Evolutionary conservation across 2,888 invertebrate genomes (phyloP).

Genomic region (Lutraria lutraria): DNA sequence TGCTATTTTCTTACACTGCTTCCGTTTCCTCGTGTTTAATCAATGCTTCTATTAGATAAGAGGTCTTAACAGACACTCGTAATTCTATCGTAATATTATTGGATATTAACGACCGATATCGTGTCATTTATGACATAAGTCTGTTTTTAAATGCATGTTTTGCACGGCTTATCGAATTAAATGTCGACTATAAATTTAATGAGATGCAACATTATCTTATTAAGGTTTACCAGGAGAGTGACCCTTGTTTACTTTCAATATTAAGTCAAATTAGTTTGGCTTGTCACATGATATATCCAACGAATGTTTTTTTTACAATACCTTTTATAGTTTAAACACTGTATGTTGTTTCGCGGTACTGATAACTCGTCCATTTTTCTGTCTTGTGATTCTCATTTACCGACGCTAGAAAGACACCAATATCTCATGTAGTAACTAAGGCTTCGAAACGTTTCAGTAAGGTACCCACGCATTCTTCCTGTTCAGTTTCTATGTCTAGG

Average conservation of each 20-base stretch:
- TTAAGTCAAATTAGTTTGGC: background rate
- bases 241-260: background rate
- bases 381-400: too few relatives aligned
- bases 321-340: too few relatives aligned
- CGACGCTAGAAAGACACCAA: too few relatives aligned
- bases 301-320: background rate
- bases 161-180: background rate
- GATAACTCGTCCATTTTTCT: too few relatives aligned
- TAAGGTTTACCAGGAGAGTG: background rate
- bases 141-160: background rate
- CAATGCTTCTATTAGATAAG: background rate
- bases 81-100: background rate
- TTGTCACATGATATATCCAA: background rate
- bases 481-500: too few relatives aligned
- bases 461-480: too few relatives aligned
- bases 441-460: too few relatives aligned
- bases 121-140: background rate
- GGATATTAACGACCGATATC: background rate
- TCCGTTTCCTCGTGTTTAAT: background rate
- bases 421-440: too few relatives aligned
- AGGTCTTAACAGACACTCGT: background rate
- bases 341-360: too few relatives aligned
- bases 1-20: background rate
- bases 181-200: background rate
- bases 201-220: background rate